Evolutionary conservation across 2,797 vertebrate genomes (phyloP), one percentile per base, ranked within the genome.

Genomic region (Diplodus sargus): DNA sequence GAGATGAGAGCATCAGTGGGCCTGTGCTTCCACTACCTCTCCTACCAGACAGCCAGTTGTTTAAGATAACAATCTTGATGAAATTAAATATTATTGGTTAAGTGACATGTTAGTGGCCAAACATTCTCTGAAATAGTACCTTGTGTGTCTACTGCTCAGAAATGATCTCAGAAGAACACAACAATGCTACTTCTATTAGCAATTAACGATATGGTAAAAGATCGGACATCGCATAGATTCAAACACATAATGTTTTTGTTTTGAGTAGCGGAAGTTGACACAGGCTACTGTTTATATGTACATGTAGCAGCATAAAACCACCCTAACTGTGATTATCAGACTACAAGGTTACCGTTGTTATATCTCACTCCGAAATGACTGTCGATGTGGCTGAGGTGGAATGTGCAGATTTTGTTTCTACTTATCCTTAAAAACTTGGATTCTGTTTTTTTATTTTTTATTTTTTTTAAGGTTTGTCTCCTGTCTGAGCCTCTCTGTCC

Each of bases 241-340:
- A 67, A 78, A 82, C 79, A 85, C 73, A 47, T 61, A 39, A 68
- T 15, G 74, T 84, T 90, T 81, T 90, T 72, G 84, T 81, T 83
- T 79, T 80, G 87, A 92, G 82, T 82, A 86, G 73, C 79, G 79
- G 87, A 85, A 87, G 83, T 84, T 81, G 79, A 78, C 78, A 71
- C 23, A 60, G 70, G 85, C 88, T 88, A 88, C 87, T 78, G 81
- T 89, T 83, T 82, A 79, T 91, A 92, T 92, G 74, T 91, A 92
- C 90, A 90, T 47, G 79, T 92, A 93, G 93, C 92, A 94, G 92
- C 92, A 92, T 87, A 87, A 85, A 91, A 88, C 87, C 87, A 83
- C 69, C 82, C 65, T 58, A 70, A 69, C 78, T 85, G 83, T 86
- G 85, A 89, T 90, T 75, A 91, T 85, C 87, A 90, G 78, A 87